These are phyloP conservation scores for Coenonympha glycerion DNA, from an alignment of 2,888 invertebrate species.

Conservation along the genomic window DNA sequence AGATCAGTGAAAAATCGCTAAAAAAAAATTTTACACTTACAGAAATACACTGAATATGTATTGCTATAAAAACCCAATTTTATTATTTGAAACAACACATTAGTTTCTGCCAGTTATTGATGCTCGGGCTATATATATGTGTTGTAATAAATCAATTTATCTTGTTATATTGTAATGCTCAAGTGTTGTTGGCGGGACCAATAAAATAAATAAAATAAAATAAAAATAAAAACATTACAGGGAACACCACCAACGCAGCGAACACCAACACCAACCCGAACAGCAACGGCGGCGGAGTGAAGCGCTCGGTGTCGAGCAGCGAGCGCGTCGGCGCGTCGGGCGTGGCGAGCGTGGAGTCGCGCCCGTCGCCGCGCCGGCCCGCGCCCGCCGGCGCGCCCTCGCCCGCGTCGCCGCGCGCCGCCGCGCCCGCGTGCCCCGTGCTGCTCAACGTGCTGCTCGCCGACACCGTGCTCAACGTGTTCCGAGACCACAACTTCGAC, in stretches of 20 bases:
- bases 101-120: too few relatives aligned
- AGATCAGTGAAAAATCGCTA: too few relatives aligned
- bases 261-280: slow-evolving; percentile 64
- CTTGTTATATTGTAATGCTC: too few relatives aligned
- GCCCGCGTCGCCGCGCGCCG: slow-evolving; percentile 68
- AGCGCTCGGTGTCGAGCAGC: slow-evolving; percentile 25
- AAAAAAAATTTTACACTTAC: too few relatives aligned
- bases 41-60: too few relatives aligned
- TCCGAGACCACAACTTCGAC: slow-evolving; percentile 98
- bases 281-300: slow-evolving; percentile 72
- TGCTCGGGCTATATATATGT: too few relatives aligned
- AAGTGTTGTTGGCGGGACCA: too few relatives aligned
- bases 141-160: too few relatives aligned
- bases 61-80: too few relatives aligned
- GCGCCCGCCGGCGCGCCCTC: slow-evolving; percentile 69
- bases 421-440: slow-evolving; percentile 85
- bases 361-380: slow-evolving; percentile 73
- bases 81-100: too few relatives aligned
- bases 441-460: slow-evolving; percentile 92
- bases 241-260: slow-evolving; percentile 10
- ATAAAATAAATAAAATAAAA: too few relatives aligned
- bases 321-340: slow-evolving; percentile 43
- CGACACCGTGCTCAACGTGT: slow-evolving; percentile 97
- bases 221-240: slow-evolving; percentile 14
- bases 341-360: slow-evolving; percentile 79